Evolutionary conservation across 2,797 vertebrate genomes (phyloP), one percentile per base, ranked within the genome.

Genomic region (Rachycentron canadum): DNA sequence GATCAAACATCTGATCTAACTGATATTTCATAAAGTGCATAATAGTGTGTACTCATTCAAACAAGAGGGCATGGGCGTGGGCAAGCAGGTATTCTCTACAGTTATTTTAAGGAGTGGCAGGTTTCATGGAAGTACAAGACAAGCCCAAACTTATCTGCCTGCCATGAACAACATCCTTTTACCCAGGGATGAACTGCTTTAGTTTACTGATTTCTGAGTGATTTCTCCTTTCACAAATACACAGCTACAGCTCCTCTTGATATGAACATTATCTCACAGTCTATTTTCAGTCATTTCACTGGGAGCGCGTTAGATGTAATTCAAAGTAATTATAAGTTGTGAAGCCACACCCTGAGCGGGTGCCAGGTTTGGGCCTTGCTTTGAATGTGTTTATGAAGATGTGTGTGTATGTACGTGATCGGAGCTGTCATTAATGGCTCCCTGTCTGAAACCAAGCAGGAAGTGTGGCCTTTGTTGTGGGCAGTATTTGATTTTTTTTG

Each of bases 31-130:
- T 7, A 1, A 13, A 4, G 49, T 36, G 67, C 69, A 32, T 34
- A 34, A 28, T 38, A 16, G 30, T 5, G 49, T 45, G 49, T 56
- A 1, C 5, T 53, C 53, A 62, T 76, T 79, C 34, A 58, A 52
- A 69, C 43, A 65, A 6, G 28, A 61, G 26, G 62, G 30, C 30
- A n/a, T 28, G 47, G 78, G 70, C 25, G 76, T 63, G 66, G 58
- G 73, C 36, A 45, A 23, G 73, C 85, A 79, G 76, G 84, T 89
- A 86, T 79, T 82, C 77, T 83, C 55, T 63, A 57, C 89, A 86
- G 93, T 92, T 94, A 93, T 93, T 93, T 91, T 87, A 94, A 94
- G 94, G 94, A 92, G 93, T 94, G 94, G 91, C 84, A 3, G 60
- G 34, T 64, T 82, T 79, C 49, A 76, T 68, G 34, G 53, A 66